Evolutionary conservation across 2,888 invertebrate species (phyloP).

Genomic region (Xylophagus ater): DNA sequence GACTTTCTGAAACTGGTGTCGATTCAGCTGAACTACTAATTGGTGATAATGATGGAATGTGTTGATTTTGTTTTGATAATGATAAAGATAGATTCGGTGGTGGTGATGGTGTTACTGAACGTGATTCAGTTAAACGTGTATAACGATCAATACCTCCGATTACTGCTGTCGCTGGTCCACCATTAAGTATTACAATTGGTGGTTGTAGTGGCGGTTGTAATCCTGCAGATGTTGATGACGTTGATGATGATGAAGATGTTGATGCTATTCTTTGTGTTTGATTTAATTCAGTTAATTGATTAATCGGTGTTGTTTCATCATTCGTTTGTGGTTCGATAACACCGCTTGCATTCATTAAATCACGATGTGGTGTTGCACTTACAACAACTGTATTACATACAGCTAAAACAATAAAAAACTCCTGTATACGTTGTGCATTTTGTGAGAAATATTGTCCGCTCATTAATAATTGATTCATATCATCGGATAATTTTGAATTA

Average conservation of each 20-base stretch:
- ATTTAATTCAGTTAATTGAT: no score
- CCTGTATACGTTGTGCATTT: slow-evolving; percentile 68
- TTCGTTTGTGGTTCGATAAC: slow-evolving; percentile 42
- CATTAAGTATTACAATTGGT: slow-evolving; percentile 4
- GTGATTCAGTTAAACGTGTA: slow-evolving; percentile 61
- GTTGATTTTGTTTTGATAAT: slow-evolving; percentile 30
- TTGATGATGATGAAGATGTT: neutral
- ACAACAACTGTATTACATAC: slow-evolving; percentile 97
- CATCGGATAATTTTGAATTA: slow-evolving; percentile 42
- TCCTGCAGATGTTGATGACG: neutral
- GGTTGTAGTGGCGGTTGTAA: neutral
- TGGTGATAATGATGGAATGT: slow-evolving; percentile 43
- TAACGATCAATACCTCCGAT: slow-evolving; percentile 42
- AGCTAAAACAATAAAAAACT: slow-evolving; percentile 82
- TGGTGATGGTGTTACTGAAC: slow-evolving; percentile 66
- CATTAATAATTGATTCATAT: slow-evolving; percentile 38
- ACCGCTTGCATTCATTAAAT: slow-evolving; percentile 59
- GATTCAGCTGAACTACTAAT: slow-evolving; percentile 45
- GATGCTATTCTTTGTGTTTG: neutral
- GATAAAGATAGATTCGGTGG: slow-evolving; percentile 42
- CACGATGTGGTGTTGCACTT: slow-evolving; percentile 65
- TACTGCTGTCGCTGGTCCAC: slow-evolving; percentile 2
- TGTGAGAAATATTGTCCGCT: slow-evolving; percentile 36
- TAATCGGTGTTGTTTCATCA: slow-evolving; percentile 26
- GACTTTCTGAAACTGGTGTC: slow-evolving; percentile 43